Base-by-base conservation (phyloP, 2,888 invertebrate species). In the Brachyopa scutellaris region DNA sequence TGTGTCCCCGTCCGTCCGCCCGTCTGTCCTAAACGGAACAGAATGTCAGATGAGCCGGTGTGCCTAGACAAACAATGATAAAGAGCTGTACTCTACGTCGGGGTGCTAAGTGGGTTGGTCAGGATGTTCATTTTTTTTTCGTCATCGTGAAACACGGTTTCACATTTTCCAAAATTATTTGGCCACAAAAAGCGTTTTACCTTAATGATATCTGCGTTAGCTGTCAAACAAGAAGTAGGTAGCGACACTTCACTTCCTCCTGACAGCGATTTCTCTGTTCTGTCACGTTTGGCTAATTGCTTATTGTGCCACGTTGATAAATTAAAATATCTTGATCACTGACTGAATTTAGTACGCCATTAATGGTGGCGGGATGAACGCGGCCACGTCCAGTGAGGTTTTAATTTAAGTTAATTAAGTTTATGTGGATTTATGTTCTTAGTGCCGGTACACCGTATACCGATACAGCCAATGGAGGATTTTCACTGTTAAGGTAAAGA, bases 31-130 rank as follows among this genome's bases (percentile, higher is more conserved):
- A 26, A 26, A 38, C 7, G n/a, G 23, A 21, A 19, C 4, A 13
- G 42, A 8, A 51, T 42, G 7, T n/a, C 9, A 9, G 9, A 29
- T 15, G 40, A 11, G 23, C 6, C 38, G 15, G 21, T 9, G 36
- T 31, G 49, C 74, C 49, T 74, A 66, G 55, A 53, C 47, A 73
- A 64, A 73, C 47, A 73, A 19, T 7, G 64, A 38, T 64, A 21
- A 31, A 29, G 19, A 23, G 31, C 38, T 17, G 11, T 2, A 11
- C 29, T 21, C 2, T 19, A 38, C 19, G 23, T 26, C 8, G 26
- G 17, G 26, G 15, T 26, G 6, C 23, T 26, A 47, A 57, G 36
- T 42, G 49, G 59, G 23, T 36, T 45, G 67, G 67, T 42, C 40
- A 55, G 42, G 13, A 9, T 11, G 4, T 36, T 13, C 6, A n/a